A percentile compares a stretch with the other conserved stretches of the same genome.
Evolutionary conservation across 1,140 invertebrate genomes (phyloP).

Genomic region (Oncopodura yosiiana): DNA sequence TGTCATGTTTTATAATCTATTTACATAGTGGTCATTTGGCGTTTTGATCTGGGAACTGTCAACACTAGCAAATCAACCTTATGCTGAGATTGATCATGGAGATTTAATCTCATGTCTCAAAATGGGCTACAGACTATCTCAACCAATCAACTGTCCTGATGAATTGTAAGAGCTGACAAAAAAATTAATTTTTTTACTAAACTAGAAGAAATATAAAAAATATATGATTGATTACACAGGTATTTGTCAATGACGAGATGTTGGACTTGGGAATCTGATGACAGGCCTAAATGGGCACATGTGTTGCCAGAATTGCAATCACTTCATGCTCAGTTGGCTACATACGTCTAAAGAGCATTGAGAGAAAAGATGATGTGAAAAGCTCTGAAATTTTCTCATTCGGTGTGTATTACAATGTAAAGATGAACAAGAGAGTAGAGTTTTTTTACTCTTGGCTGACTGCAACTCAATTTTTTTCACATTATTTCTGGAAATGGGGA

Average conservation of each 20-base stretch:
- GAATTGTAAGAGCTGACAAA: conserved; percentile 62
- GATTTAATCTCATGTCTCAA: conserved; percentile 77
- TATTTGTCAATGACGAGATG: conserved; percentile 86
- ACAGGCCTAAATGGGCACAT: conserved; percentile 73
- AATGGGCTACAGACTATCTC: conserved; percentile 76
- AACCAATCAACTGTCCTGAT: conserved; percentile 88
- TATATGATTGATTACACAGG: conserved; percentile 46
- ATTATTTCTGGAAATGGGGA: no score
- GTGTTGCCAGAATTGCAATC: conserved; percentile 68
- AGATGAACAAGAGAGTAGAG: no score
- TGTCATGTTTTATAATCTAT: background rate
- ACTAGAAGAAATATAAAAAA: background rate
- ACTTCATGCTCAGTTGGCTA: conserved; percentile 29
- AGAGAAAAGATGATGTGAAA: no score
- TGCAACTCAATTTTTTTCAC: no score
- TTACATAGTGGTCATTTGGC: conserved; percentile 76
- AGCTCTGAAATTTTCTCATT: no score
- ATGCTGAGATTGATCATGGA: conserved; percentile 80
- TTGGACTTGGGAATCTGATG: conserved; percentile 66
- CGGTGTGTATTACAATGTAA: no score
- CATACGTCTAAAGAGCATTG: conserved; percentile 31
- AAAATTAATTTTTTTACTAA: background rate
- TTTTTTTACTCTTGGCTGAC: no score
- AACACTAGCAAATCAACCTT: conserved; percentile 76
- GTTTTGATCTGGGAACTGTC: conserved; percentile 89